Base-by-base conservation (phyloP, 2,113 vertebrate genomes). In the Aspidoscelis tigris region DNA sequence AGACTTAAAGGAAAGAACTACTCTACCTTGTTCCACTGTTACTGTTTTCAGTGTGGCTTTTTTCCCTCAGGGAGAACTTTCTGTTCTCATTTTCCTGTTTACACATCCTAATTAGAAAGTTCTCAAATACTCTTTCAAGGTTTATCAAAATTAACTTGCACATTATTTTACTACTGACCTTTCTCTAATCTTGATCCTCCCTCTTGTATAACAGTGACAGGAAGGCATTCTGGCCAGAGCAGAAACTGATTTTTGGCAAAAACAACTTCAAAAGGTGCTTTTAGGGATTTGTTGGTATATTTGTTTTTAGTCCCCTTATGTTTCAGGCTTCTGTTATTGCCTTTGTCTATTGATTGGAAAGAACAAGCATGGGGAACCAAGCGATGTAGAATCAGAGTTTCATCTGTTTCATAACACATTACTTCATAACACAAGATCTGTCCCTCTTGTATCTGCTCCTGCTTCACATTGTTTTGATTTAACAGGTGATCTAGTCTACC, bases 11-110 rank as follows among this genome's bases (percentile, higher is more conserved):
- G 20, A 41, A 70, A 33, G 10, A 5, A 53, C 14, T n/a, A 55
- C 1, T 16, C 47, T 5, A 26, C 14, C 18, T 61, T 39, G n/a
- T 41, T 43, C 11, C 21, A 14, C 24, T 55, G n/a, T 21, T 33
- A 33, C 75, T 75, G 75, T 9, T 61, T 58, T 53, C 11, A 53
- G 47, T 55, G 33, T 70, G 50, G 20, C 43, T 53, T 4, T 33
- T 55, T 71, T 41, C 12, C 47, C 41, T 16, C 43, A 33, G 44
- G 78, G 78, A n/a, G 44, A 61, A 3, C 7, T 9, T 68, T 80
- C 43, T 79, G 41, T 66, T 80, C 44, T 69, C 44, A 33, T 69
- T 80, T 80, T 80, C 44, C 61, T 79, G 64, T 70, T 71, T 71
- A 39, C 22, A 16, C 65, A 26, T 20, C 41, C 50, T 50, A 80